Evolutionary conservation across 1,140 invertebrate species (phyloP), one percentile per base, ranked within the genome.

Genomic region (Macrobrachium rosenbergii): DNA sequence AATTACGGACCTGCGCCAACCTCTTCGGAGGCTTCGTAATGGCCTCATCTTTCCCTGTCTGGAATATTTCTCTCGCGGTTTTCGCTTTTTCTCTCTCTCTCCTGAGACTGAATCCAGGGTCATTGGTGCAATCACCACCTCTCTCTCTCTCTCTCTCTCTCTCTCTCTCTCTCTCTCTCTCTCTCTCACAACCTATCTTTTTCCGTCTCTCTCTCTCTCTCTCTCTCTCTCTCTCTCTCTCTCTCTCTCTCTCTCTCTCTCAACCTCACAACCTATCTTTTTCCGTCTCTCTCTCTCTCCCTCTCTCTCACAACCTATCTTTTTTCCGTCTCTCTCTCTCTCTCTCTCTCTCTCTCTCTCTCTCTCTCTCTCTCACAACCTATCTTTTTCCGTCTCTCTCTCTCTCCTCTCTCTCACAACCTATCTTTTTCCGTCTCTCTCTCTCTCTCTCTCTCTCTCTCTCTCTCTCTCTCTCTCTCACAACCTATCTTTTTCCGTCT

Each of bases 181-280:
- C 69, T n/a, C 43, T 73, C 5, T 73, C 16, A 2, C n/a, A 11
- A 14, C 23, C 2, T 28, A 21, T 21, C 67, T 69, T 69, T 69
- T 69, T 69, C 67, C 37, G n/a, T 6, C 10, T 10, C 43, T 72
- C 69, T 37, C 43, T 72, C 67, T 6, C 67, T 72, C n/a, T n/a
- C 69, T 72, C n/a, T n/a, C 23, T 72, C 43, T 8, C 69, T 72
- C 16, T 37, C 14, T n/a, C 43, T 37, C 2, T 17, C 69, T 12
- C n/a, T 72, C 21, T n/a, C 21, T 75, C 21, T n/a, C 67, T 72
- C 67, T 72, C 67, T 72, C 67, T 72, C 67, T 72, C 67, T n/a
- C n/a, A n/a, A n/a, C n/a, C 72, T 75, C 19, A 17, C 28, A 14
- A n/a, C n/a, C 19, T 67, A n/a, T 67, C 63, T 17, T 67, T 67